Base-by-base conservation (phyloP, 2,888 invertebrate genomes). In the Pyralis farinalis region DNA sequence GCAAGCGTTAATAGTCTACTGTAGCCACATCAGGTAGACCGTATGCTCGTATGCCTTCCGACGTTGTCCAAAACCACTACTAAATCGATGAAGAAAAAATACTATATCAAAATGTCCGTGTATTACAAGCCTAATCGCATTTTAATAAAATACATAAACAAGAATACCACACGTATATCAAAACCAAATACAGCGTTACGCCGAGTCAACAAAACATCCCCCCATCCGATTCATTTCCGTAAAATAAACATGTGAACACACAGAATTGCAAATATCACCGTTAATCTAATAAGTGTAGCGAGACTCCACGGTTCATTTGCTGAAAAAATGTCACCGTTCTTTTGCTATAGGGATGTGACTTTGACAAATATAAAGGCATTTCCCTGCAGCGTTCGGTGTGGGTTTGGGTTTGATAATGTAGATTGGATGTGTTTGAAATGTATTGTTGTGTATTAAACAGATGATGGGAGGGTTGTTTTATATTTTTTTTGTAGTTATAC, bases 261-360 rank as follows among this genome's bases (percentile, higher is more conserved):
- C 72, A 79, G 87, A 88, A 86, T 88, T 85, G 83, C 80, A 87
- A 87, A 88, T 86, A 83, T 84, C 74, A 85, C 84, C 81, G 87
- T 81, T 88, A 87, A 88, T 88, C 87, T 86, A 88, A 88, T 88
- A 86, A 85, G 79, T 73, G 82, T 61, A 66, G 63, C 70, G 69
- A 56, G 61, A 69, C 76, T 77, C 68, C 74, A 85, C 85, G 85
- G 79, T 84, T 87, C 87, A 87, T 87, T 87, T 87, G 83, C 63
- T 70, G 74, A 79, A 87, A 85, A 78, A 86, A 86, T 84, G 78
- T 76, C 74, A 67, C 61, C 58, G 67, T 76, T 71, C 68, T 56
- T 63, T 76, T 78, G 77, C 28, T 16, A 33, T 53, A 48, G 83
- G 77, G 78, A 73, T 56, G 57, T 83, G 87, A 87, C 87, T 63